phyloP scores from a whole-genome alignment of 2,888 invertebrate species.

The Steinernema scapterisci region DNA sequence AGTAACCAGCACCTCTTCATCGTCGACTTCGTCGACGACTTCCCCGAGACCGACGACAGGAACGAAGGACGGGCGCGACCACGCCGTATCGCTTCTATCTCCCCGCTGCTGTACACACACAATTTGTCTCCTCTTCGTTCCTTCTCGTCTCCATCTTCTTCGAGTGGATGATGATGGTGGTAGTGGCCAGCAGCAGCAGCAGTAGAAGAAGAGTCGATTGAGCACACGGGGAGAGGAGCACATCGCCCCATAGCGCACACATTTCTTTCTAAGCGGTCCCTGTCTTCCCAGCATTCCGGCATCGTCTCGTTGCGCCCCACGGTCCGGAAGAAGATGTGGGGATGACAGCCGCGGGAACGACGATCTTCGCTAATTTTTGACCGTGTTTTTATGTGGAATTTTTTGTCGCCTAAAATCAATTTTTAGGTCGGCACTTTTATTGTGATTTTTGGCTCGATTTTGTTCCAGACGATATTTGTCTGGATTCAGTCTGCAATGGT shows the following conservation, averaged over 20 bases:
- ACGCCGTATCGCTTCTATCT: slow-evolving; percentile 15
- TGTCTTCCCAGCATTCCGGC: no score
- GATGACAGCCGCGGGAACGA: neutral
- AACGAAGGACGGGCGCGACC: neutral
- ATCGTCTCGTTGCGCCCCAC: neutral
- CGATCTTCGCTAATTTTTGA: neutral
- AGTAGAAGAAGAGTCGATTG: neutral
- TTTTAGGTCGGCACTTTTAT: neutral
- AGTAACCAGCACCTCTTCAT: neutral
- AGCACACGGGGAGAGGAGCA: neutral
- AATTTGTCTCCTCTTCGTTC: neutral
- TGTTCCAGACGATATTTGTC: neutral
- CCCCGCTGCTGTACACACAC: slow-evolving; percentile 25
- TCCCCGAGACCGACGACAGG: no score
- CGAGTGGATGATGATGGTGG: slow-evolving; percentile 25
- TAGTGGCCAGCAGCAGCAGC: neutral
- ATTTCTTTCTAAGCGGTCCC: no score
- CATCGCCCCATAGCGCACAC: neutral
- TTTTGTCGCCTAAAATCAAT: no score
- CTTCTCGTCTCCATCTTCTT: neutral
- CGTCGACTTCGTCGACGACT: neutral
- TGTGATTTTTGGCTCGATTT: neutral
- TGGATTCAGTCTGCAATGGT: no score
- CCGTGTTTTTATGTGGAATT: no score
- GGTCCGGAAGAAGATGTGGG: neutral